A percentile compares a stretch with the other conserved stretches of the same genome.
These are phyloP conservation scores for Botia almorhae DNA, from an alignment of 2,797 vertebrate species.

Conservation along the genomic window DNA sequence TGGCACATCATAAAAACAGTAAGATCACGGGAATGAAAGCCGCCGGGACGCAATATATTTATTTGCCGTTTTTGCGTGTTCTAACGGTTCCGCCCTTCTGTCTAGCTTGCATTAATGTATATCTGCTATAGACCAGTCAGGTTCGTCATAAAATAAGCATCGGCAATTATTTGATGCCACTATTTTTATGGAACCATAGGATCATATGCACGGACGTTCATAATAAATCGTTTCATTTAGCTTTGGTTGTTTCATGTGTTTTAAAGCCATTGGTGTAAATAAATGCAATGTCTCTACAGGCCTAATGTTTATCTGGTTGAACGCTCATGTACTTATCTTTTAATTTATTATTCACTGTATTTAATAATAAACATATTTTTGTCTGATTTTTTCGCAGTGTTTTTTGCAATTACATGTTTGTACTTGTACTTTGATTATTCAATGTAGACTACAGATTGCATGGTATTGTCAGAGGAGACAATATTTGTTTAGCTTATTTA, in stretches of 20 bases:
- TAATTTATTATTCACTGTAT: too few species aligned
- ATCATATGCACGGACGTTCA: slow-evolving; percentile 13
- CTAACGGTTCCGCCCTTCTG: slow-evolving; percentile 51
- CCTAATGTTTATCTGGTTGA: neutral
- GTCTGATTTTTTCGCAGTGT: neutral
- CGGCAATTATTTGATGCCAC: neutral
- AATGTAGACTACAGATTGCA: neutral
- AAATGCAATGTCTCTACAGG: neutral
- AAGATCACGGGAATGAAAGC: slow-evolving; percentile 36
- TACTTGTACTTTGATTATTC: neutral
- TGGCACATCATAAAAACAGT: slow-evolving; percentile 45
- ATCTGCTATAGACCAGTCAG: neutral
- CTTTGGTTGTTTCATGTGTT: neutral
- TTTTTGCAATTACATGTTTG: neutral
- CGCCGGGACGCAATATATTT: slow-evolving; percentile 4
- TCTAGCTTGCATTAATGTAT: slow-evolving; percentile 21
- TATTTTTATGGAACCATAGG: neutral
- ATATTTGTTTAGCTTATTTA: neutral
- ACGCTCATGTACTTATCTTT: neutral
- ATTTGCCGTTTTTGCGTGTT: slow-evolving; percentile 58
- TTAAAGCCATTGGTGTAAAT: neutral
- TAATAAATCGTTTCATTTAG: slow-evolving; percentile 1
- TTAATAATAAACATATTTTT: neutral
- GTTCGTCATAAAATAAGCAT: neutral
- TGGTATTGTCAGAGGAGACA: neutral